A percentile compares a stretch with the other conserved stretches of the same genome.
These are phyloP conservation scores for Falcunculus frontatus DNA, from an alignment of 2,113 vertebrate genomes.

Conservation along the genomic window DNA sequence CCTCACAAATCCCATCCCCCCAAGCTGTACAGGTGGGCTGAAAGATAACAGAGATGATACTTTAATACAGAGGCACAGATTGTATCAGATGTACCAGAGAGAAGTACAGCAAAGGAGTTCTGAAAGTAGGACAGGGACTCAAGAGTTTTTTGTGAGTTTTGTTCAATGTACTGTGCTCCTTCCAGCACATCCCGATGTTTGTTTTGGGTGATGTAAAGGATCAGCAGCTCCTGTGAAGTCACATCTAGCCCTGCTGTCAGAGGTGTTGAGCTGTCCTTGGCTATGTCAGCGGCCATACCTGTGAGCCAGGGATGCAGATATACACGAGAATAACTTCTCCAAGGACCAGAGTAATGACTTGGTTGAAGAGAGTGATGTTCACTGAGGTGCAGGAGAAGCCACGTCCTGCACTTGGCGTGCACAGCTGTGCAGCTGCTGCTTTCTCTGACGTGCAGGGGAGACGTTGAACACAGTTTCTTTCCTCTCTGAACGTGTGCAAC, in stretches of 20 bases:
- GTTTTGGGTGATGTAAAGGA: not conserved
- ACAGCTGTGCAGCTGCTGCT: conserved; percentile 25
- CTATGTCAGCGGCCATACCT: not conserved
- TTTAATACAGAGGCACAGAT: not conserved
- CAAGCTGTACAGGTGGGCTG: not conserved
- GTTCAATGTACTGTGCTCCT: not conserved
- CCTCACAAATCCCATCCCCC: not conserved
- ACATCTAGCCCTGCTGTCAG: not conserved
- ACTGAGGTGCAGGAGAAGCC: not conserved
- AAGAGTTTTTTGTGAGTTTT: not conserved
- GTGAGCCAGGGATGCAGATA: not conserved
- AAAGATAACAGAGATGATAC: not conserved
- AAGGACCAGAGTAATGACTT: not conserved
- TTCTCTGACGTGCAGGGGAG: conserved; percentile 2
- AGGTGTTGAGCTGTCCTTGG: conserved; percentile 32
- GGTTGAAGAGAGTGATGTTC: not conserved
- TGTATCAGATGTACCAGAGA: not conserved
- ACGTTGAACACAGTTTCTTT: not conserved
- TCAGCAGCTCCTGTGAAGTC: not conserved
- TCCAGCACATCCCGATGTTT: not conserved
- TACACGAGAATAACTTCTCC: not conserved
- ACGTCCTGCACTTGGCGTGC: not conserved
- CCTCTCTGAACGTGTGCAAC: not conserved
- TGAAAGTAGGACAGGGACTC: not conserved
- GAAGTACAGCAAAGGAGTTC: not conserved